Evolutionary conservation across 2,797 vertebrate genomes (phyloP).

Genomic region (Mormyrus hasselquistii): DNA sequence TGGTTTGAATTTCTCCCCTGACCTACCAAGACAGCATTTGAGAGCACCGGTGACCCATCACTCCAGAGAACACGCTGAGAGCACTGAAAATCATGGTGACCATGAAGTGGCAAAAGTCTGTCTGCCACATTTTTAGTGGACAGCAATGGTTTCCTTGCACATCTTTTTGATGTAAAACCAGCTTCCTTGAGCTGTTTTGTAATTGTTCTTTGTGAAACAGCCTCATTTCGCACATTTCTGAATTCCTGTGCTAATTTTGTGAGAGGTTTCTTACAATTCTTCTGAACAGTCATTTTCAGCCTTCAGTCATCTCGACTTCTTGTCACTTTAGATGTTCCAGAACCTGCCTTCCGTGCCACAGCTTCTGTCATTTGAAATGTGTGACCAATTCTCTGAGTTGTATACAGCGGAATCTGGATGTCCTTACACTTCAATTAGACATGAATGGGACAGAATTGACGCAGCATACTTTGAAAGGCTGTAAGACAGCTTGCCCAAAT

Average conservation of each 20-base stretch:
- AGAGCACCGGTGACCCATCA: neutral
- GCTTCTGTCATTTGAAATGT: neutral
- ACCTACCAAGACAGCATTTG: too few species aligned
- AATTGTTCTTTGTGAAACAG: neutral
- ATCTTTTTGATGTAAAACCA: neutral
- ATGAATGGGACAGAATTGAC: neutral
- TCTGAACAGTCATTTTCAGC: neutral
- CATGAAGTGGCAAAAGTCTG: neutral
- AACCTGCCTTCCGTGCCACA: neutral
- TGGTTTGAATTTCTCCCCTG: neutral
- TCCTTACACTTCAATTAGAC: neutral
- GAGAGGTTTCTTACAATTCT: neutral
- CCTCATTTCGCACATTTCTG: neutral
- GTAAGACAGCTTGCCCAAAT: neutral
- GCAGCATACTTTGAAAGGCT: neutral
- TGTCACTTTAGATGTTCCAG: neutral
- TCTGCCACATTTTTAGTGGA: neutral
- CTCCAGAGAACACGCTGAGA: neutral
- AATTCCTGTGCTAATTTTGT: neutral
- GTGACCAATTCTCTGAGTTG: neutral
- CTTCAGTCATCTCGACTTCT: neutral
- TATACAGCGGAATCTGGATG: neutral
- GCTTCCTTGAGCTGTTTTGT: neutral
- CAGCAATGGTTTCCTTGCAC: neutral
- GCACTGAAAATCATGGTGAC: neutral